Conservation (phyloP, 2,888 invertebrate genomes). For the Acrobasis repandana region DNA sequence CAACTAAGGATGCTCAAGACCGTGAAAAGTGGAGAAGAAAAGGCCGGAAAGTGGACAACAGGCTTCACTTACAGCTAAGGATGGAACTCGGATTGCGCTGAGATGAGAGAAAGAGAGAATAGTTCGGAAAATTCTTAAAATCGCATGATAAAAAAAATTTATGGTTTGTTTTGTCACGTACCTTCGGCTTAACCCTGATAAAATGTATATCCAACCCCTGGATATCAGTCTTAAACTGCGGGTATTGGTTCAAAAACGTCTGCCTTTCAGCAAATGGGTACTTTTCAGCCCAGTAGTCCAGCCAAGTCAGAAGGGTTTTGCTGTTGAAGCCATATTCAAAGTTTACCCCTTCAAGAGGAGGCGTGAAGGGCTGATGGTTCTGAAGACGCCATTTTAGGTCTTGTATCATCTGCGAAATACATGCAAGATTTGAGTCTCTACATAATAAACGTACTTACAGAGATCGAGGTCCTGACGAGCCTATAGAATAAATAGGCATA, state of each 20-base stretch:
- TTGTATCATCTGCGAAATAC: slow-evolving; percentile 53
- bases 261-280: slow-evolving; percentile 86
- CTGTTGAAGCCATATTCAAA: slow-evolving; percentile 94
- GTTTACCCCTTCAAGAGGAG: slow-evolving; percentile 86
- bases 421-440: too few species aligned
- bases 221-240: slow-evolving; percentile 90
- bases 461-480: too few species aligned
- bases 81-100: too few species aligned
- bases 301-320: slow-evolving; percentile 83
- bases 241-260: slow-evolving; percentile 86
- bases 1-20: too few species aligned
- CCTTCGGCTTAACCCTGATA: slow-evolving; percentile 82
- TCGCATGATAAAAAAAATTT: neutral
- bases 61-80: too few species aligned
- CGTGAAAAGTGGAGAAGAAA: too few species aligned
- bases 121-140: too few species aligned
- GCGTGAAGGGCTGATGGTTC: slow-evolving; percentile 54
- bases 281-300: slow-evolving; percentile 89
- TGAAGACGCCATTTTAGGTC: slow-evolving; percentile 58
- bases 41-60: too few species aligned
- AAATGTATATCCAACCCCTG: slow-evolving; percentile 89
- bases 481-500: too few species aligned
- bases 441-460: too few species aligned
- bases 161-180: slow-evolving; percentile 32
- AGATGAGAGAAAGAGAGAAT: too few species aligned